Evolutionary conservation across 1,140 invertebrate genomes (phyloP).

Genomic region (Uloborus diversus): DNA sequence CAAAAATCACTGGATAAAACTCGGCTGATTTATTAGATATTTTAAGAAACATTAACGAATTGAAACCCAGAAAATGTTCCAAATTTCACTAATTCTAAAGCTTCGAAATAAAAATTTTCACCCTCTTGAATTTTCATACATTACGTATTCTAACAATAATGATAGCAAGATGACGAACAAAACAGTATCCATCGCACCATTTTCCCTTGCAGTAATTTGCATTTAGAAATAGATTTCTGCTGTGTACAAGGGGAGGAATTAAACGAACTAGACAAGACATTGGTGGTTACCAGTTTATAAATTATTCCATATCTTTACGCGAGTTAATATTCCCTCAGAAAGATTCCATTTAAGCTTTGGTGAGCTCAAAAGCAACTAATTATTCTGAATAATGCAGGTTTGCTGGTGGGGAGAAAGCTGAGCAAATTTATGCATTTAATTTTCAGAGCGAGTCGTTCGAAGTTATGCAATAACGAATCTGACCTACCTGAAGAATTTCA

Average conservation of each 20-base stretch:
- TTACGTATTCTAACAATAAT: too few relatives aligned
- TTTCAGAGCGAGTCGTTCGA: conserved; percentile 37
- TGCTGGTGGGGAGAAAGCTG: conserved; percentile 1
- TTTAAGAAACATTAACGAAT: too few relatives aligned
- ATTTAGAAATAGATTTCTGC: conserved; percentile 32
- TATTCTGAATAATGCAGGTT: conserved; percentile 49
- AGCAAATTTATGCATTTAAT: conserved; percentile 51
- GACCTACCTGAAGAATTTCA: conserved; percentile 48
- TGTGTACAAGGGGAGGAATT: background rate
- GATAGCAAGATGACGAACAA: background rate
- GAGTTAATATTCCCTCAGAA: conserved; percentile 42
- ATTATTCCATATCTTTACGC: conserved; percentile 42
- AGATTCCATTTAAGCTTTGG: conserved; percentile 43
- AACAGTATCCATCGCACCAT: background rate
- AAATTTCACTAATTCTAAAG: too few relatives aligned
- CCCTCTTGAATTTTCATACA: too few relatives aligned
- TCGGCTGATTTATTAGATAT: too few relatives aligned
- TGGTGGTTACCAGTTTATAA: conserved; percentile 42
- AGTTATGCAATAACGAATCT: conserved; percentile 51
- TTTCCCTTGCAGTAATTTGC: conserved; percentile 5
- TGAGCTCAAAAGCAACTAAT: conserved; percentile 46
- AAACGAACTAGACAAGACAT: conserved; percentile 13
- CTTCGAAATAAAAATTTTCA: too few relatives aligned
- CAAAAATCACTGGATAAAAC: too few relatives aligned
- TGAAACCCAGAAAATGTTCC: too few relatives aligned